Evolutionary conservation across 2,888 invertebrate species (phyloP).

Genomic region (Schrankia costaestrigalis): DNA sequence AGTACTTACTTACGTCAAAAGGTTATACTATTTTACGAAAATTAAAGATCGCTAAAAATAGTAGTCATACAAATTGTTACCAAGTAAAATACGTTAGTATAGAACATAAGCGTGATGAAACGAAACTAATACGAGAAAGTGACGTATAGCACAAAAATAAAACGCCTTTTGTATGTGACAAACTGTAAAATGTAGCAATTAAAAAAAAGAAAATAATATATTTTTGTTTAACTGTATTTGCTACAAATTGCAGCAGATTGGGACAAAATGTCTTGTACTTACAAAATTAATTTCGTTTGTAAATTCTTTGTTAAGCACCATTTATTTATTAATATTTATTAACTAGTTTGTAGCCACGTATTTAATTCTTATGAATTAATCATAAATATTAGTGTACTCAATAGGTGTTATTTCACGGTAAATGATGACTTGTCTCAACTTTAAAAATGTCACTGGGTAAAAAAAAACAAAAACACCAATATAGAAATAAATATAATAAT

Average conservation of each 20-base stretch:
- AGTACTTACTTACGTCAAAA: no score
- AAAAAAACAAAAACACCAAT: no score
- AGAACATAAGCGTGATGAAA: slow-evolving; percentile 1
- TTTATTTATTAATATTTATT: slow-evolving; percentile 13
- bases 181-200: slow-evolving; percentile 1
- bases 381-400: slow-evolving; percentile 20
- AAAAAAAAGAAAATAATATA: slow-evolving; percentile 1
- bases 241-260: neutral
- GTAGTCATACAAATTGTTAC: no score
- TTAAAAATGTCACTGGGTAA: no score
- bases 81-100: no score
- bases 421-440: no score
- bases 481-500: no score
- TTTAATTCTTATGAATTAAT: slow-evolving; percentile 38
- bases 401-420: slow-evolving; percentile 8
- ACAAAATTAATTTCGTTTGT: neutral
- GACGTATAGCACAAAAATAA: slow-evolving; percentile 4
- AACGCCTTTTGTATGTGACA: neutral
- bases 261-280: slow-evolving; percentile 6
- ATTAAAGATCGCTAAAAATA: no score
- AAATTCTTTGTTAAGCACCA: slow-evolving; percentile 21
- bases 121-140: neutral
- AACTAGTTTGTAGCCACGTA: slow-evolving; percentile 22
- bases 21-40: no score
- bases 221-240: slow-evolving; percentile 2